Conservation (phyloP, 53 echinoderm and acorn worm genomes). For the Glandiceps talaboti region DNA sequence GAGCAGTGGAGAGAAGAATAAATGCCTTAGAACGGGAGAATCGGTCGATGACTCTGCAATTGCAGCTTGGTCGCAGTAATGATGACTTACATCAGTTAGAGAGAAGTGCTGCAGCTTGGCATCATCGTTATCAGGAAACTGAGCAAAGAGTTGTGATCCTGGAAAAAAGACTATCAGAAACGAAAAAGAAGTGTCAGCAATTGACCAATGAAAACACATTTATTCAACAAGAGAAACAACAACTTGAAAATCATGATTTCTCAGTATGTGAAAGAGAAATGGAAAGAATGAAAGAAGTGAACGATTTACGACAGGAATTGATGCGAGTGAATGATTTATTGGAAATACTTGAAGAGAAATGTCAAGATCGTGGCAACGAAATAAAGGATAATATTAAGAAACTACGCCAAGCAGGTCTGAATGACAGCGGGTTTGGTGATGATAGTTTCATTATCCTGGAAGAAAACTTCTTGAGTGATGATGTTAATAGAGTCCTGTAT, state of each 20-base stretch:
- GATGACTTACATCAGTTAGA: background rate
- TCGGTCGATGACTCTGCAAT: background rate
- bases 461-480: too few relatives aligned
- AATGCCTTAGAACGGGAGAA: background rate
- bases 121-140: background rate
- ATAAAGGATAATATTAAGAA: background rate
- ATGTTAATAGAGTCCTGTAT: too few relatives aligned
- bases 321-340: background rate
- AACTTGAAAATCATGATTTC: background rate
- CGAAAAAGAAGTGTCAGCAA: background rate
- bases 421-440: background rate
- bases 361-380: background rate
- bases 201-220: background rate
- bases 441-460: background rate
- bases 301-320: background rate
- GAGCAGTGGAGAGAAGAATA: background rate
- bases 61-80: background rate
- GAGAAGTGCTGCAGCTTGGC: background rate
- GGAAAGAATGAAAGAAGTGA: background rate
- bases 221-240: background rate
- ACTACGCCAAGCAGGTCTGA: background rate
- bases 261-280: background rate
- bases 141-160: background rate
- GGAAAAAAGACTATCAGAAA: background rate
- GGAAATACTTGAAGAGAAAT: background rate